phyloP scores from a whole-genome alignment of 2,888 invertebrate species.

The Iphiclides podalirius region DNA sequence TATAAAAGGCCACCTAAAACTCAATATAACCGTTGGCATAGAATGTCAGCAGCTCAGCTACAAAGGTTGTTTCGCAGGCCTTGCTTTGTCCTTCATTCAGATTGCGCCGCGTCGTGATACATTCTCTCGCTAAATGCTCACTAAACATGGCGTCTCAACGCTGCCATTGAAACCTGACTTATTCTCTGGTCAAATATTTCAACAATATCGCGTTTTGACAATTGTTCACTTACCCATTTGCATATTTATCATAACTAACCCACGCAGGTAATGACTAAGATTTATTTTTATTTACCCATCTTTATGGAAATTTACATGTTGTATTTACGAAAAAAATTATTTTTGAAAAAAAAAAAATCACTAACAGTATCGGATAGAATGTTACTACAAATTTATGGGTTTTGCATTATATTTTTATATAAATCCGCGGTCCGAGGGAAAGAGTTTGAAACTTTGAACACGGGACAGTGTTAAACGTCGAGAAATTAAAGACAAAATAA shows the following conservation, averaged over 20 bases:
- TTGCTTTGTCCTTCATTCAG: slow-evolving; percentile 37
- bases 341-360: too few species aligned
- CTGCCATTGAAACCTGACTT: slow-evolving; percentile 34
- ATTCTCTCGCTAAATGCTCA: slow-evolving; percentile 41
- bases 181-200: slow-evolving; percentile 26
- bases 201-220: neutral
- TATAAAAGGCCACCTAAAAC: neutral
- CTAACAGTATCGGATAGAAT: too few species aligned
- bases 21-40: slow-evolving; percentile 20
- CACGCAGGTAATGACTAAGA: neutral
- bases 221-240: neutral
- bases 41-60: slow-evolving; percentile 42
- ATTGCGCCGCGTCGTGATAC: too few species aligned
- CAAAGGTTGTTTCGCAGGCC: slow-evolving; percentile 41
- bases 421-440: too few species aligned
- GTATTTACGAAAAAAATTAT: too few species aligned
- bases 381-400: too few species aligned
- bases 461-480: too few species aligned
- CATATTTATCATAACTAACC: neutral
- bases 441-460: too few species aligned
- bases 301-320: neutral
- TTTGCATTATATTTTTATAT: too few species aligned
- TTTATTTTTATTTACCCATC: neutral
- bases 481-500: too few species aligned
- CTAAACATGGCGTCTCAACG: slow-evolving; percentile 29